Evolutionary conservation across 1,140 invertebrate genomes (phyloP), one percentile per base, ranked within the genome.

Genomic region (Chelonus insularis): DNA sequence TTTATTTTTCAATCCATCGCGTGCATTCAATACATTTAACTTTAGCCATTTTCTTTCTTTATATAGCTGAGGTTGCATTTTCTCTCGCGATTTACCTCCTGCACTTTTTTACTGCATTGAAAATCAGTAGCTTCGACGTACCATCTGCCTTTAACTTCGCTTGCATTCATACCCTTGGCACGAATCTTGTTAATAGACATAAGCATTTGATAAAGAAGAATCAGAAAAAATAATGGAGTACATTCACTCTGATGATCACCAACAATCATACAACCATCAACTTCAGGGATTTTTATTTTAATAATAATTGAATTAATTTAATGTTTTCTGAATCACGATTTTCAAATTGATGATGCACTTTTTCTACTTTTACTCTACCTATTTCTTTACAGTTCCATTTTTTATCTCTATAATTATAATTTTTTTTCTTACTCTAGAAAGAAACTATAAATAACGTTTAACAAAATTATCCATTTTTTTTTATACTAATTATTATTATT

Each of bases 51-150:
- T 59, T 62, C 55, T 48, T 47, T 45, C 37, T 18, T 20, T 18
- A 12, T 48, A 55, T 32, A 57, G 47, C 16, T 29, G 25, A 23
- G 11, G 32, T 21, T 51, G 57, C 57, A 61, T 57, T 43, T 61
- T 29, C 59, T 58, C 9, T 39, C 36, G 23, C 39, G 67, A 71
- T 66, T 57, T 61, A 63, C 58, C 56, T 56, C 43, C 66, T 76
- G 41, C 41, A 39, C 16, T 70, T 69, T 68, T 63, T 59, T 55
- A 4, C 14, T 34, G 32, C 29, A 52, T 52, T 36, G 25, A 14
- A 50, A 52, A 52, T 52, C 25, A 32, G 43, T 16, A 45, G 18
- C 7, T 45, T 16, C 23, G 7, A 8, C 34, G 50, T 9, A 12
- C 11, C 11, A n/a, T 18, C n/a, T 34, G 25, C 7, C 20, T 11